Conservation (phyloP, 2,113 vertebrate species). For the Tragelaphus buxtoni region DNA sequence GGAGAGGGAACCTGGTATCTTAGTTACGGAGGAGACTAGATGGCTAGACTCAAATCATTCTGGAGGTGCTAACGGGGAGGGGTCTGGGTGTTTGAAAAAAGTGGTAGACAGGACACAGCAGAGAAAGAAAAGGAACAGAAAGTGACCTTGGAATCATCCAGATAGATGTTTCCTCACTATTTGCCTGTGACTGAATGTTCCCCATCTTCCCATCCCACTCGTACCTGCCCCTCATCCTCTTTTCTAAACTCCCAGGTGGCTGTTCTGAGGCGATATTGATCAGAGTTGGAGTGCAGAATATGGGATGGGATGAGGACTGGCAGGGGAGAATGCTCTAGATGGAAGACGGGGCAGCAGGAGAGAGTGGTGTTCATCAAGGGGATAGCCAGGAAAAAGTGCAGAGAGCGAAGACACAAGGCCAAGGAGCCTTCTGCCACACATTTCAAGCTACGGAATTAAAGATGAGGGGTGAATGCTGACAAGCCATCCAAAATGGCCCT, state of each 20-base stretch:
- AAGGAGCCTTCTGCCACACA: not conserved
- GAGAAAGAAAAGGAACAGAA: not conserved
- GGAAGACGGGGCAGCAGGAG: not conserved
- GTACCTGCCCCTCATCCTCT: not conserved
- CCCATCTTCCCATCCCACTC: not conserved
- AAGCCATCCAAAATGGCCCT: not conserved
- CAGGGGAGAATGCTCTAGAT: not conserved
- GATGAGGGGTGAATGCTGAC: not conserved
- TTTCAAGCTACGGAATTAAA: not conserved
- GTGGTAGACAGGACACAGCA: not conserved
- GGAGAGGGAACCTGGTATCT: not conserved
- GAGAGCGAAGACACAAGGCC: not conserved
- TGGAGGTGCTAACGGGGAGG: rapidly evolving
- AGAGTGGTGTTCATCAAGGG: not conserved
- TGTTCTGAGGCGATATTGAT: not conserved
- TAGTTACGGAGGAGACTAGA: not conserved
- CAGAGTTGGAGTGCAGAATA: not conserved
- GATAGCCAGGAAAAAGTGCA: not conserved
- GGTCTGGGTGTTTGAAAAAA: not conserved
- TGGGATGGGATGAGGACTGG: not conserved
- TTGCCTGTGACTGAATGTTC: not conserved
- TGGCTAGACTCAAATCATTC: not conserved
- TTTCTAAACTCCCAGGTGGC: not conserved
- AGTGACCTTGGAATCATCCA: not conserved
- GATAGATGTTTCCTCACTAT: not conserved